These are phyloP conservation scores for Aproaerema taeniolella DNA, from an alignment of 2,888 invertebrate genomes.

Conservation along the genomic window DNA sequence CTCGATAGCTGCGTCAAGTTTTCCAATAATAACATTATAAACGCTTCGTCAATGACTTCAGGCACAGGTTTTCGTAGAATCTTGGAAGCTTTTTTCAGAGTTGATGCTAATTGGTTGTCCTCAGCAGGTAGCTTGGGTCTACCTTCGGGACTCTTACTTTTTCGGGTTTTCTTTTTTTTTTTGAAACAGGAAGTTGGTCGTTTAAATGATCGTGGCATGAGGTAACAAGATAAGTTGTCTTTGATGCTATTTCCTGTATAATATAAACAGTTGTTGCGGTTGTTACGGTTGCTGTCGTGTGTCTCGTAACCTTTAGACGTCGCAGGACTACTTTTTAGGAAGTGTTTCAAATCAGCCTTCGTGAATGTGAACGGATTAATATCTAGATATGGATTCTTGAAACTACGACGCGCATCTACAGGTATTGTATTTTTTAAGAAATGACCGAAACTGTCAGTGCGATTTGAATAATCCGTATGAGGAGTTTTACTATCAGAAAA, in stretches of 20 bases:
- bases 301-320: slow-evolving; percentile 35
- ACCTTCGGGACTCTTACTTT: slow-evolving; percentile 25
- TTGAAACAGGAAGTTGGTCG: too few species aligned
- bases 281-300: slow-evolving; percentile 24
- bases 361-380: slow-evolving; percentile 14
- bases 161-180: slow-evolving; percentile 29
- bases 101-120: neutral
- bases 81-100: slow-evolving; percentile 24
- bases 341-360: slow-evolving; percentile 31
- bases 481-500: slow-evolving; percentile 27
- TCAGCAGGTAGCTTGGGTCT: neutral
- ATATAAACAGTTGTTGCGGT: too few species aligned
- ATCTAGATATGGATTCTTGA: slow-evolving; percentile 15
- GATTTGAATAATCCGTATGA: neutral
- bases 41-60: slow-evolving; percentile 53
- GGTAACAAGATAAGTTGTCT: slow-evolving; percentile 25
- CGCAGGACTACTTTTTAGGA: slow-evolving; percentile 37
- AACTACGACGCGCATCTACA: slow-evolving; percentile 12
- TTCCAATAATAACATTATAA: slow-evolving; percentile 51
- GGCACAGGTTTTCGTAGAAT: too few species aligned
- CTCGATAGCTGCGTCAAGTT: slow-evolving; percentile 49
- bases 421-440: neutral
- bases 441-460: neutral
- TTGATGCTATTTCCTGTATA: neutral
- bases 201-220: slow-evolving; percentile 34